phyloP scores from a whole-genome alignment of 2,888 invertebrate species.

The Leucozona laternaria region DNA sequence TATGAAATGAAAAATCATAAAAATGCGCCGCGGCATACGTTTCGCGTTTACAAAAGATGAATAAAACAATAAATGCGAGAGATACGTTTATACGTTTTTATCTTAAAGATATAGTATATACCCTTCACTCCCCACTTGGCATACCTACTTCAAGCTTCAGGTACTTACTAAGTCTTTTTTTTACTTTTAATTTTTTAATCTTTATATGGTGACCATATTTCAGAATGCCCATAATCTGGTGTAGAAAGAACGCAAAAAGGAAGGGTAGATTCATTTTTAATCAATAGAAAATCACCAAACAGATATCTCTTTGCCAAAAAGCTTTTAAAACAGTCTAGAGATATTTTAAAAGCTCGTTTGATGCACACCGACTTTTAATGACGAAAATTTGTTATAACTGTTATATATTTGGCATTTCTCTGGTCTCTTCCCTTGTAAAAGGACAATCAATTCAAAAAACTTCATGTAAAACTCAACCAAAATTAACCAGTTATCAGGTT shows the following conservation, averaged over 20 bases:
- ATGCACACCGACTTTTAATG: no score
- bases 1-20: conserved; percentile 76
- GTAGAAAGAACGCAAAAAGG: background rate
- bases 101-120: conserved; percentile 15
- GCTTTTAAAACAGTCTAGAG: no score
- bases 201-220: conserved; percentile 23
- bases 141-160: conserved; percentile 26
- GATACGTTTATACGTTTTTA: conserved; percentile 47
- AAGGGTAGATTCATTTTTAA: no score
- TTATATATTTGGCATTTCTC: no score
- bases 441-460: no score
- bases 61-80: conserved; percentile 73
- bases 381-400: no score
- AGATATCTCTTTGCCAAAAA: no score
- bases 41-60: conserved; percentile 74
- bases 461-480: no score
- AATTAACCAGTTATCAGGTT: no score
- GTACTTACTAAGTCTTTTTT: conserved; percentile 1
- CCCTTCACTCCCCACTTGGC: conserved; percentile 23
- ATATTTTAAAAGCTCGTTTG: no score
- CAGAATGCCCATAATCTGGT: background rate
- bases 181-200: conserved; percentile 9
- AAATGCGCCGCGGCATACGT: conserved; percentile 75
- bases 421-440: no score
- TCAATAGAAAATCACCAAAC: no score